These are phyloP conservation scores for Acleris emargana DNA, from an alignment of 2,888 invertebrate genomes.

Conservation along the genomic window DNA sequence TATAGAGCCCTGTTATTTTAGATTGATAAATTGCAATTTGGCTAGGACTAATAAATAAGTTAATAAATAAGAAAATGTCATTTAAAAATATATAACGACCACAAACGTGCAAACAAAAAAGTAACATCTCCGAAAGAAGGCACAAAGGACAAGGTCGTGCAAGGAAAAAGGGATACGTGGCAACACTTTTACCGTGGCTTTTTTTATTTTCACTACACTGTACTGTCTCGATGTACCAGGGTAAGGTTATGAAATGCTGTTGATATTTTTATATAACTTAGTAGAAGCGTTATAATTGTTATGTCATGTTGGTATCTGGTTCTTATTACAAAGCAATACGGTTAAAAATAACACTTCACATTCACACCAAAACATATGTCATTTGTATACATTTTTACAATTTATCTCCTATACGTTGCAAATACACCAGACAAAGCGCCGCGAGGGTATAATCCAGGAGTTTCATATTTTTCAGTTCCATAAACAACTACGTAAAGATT, in stretches of 20 bases:
- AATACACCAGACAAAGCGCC: no score
- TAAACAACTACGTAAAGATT: no score
- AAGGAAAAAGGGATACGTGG: constrained; percentile 56
- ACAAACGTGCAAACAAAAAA: constrained; percentile 38
- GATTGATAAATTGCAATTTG: no score
- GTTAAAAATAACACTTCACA: no score
- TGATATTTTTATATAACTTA: constrained; percentile 49
- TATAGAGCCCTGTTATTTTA: no score
- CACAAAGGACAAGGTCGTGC: constrained; percentile 57
- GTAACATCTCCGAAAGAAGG: constrained; percentile 33
- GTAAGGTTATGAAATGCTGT: constrained; percentile 67
- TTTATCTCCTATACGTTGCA: no score
- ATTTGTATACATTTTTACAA: no score
- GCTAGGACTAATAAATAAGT: no score
- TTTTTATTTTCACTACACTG: constrained; percentile 67
- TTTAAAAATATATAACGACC: background rate
- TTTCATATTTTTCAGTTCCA: no score
- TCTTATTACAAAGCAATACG: constrained; percentile 7
- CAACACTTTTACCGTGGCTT: constrained; percentile 69
- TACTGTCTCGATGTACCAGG: constrained; percentile 74
- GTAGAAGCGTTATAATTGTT: constrained; percentile 30
- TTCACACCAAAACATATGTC: no score
- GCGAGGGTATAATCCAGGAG: no score
- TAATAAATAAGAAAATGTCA: no score
- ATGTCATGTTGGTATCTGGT: constrained; percentile 27